Conservation (phyloP, 2,113 vertebrate species). For the Xyrauchen texanus region DNA sequence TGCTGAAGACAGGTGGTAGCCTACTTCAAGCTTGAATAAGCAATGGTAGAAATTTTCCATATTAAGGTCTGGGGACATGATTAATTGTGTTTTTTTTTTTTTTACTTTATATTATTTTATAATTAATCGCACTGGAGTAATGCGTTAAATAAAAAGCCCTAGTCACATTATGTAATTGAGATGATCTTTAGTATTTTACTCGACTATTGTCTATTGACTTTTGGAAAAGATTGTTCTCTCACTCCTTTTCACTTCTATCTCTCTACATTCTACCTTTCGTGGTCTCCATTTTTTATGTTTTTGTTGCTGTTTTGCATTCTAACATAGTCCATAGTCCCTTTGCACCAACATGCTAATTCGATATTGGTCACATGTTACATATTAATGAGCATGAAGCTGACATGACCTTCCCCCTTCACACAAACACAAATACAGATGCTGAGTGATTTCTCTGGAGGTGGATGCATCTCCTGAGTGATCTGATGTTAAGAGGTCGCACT, state of each 20-base stretch:
- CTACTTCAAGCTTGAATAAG: too few relatives aligned
- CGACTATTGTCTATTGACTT: too few relatives aligned
- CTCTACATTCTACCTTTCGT: background rate
- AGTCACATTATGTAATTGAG: too few relatives aligned
- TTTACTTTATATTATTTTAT: too few relatives aligned
- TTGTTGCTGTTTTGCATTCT: conserved; percentile 33
- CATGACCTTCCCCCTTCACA: conserved; percentile 1
- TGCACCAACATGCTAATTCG: conserved; percentile 25
- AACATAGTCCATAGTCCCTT: conserved; percentile 11
- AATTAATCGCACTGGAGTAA: too few relatives aligned
- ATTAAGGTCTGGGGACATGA: too few relatives aligned
- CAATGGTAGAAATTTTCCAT: too few relatives aligned
- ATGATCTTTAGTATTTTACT: too few relatives aligned
- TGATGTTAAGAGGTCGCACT: conserved; percentile 30
- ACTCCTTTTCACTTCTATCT: background rate
- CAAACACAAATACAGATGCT: conserved; percentile 25
- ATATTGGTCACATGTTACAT: conserved; percentile 9
- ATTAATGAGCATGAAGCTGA: conserved; percentile 23
- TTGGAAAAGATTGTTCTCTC: background rate
- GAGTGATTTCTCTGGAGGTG: conserved; percentile 40
- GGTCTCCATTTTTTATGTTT: conserved; percentile 23
- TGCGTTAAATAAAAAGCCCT: too few relatives aligned
- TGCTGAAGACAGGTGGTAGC: too few relatives aligned
- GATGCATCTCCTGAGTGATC: background rate
- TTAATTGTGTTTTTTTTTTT: too few relatives aligned